phyloP scores from a whole-genome alignment of 2,888 invertebrate species.

The Bruchidius siliquastri region DNA sequence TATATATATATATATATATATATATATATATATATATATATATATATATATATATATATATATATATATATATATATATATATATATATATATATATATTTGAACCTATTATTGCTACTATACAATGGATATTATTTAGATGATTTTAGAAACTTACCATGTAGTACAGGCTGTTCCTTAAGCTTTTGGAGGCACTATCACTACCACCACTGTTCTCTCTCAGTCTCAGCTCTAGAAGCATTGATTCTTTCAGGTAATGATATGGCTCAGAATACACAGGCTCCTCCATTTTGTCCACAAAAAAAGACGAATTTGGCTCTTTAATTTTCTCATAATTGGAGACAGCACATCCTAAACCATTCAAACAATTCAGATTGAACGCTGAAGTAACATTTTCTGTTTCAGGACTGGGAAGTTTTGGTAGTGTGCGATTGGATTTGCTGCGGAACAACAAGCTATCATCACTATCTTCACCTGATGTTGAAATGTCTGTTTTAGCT shows the following conservation, averaged over 20 bases:
- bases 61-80: too few relatives aligned
- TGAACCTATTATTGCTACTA: too few relatives aligned
- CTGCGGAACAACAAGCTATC: conserved; percentile 35
- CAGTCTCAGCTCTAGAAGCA: neutral
- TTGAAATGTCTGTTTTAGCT: conserved; percentile 30
- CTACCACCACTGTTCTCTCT: conserved; percentile 19
- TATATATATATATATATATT: too few relatives aligned
- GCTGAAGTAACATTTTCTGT: conserved; percentile 11
- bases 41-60: too few relatives aligned
- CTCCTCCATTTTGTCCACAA: conserved; percentile 44
- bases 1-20: too few relatives aligned
- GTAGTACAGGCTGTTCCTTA: conserved; percentile 47
- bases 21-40: too few relatives aligned
- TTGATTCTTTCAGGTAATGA: conserved; percentile 29
- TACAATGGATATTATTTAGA: neutral
- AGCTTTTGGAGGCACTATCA: conserved; percentile 21
- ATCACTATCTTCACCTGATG: conserved; percentile 42
- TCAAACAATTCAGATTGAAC: conserved; percentile 44
- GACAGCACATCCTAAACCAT: conserved; percentile 40
- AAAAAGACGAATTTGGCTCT: conserved; percentile 40
- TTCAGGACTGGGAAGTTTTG: conserved; percentile 21
- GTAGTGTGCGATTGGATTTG: conserved; percentile 25
- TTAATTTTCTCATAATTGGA: conserved; percentile 39
- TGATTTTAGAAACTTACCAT: conserved; percentile 42
- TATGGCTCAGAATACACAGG: conserved; percentile 63